These are phyloP conservation scores for Formica exsecta DNA, from an alignment of 1,140 invertebrate species.

Conservation along the genomic window DNA sequence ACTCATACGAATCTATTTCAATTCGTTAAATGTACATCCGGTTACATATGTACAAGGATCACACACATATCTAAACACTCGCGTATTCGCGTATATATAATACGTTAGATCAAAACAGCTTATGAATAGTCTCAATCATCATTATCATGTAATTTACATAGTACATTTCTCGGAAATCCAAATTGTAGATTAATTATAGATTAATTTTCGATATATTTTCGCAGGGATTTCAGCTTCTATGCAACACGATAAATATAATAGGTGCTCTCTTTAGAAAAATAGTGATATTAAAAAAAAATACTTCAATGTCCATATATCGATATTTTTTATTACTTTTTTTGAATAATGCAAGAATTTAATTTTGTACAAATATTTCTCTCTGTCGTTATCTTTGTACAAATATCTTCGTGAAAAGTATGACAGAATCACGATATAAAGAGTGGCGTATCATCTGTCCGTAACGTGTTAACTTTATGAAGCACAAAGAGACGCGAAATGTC, in stretches of 20 bases:
- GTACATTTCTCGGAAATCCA: not conserved
- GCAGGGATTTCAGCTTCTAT: not conserved
- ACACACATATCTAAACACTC: no score
- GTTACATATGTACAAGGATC: not conserved
- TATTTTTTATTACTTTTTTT: not conserved
- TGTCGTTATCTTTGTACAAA: constrained; percentile 12
- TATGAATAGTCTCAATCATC: constrained; percentile 4
- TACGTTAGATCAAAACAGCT: not conserved
- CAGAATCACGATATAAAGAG: not conserved
- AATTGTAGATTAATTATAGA: not conserved
- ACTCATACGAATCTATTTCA: not conserved
- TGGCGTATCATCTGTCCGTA: not conserved
- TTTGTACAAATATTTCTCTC: not conserved
- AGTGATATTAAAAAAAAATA: not conserved
- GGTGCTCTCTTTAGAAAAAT: not conserved
- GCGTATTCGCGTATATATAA: not conserved
- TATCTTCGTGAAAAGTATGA: not conserved
- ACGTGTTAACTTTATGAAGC: not conserved
- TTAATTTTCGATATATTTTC: constrained; percentile 4
- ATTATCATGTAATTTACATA: not conserved
- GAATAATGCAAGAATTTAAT: not conserved
- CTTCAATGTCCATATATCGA: no score
- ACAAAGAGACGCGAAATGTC: not conserved
- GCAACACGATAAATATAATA: not conserved
- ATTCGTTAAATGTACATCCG: not conserved